Percentiles rank a stretch among this genome's conserved stretches.
These are phyloP conservation scores for Aurelia aurita complex sp. Pacific DNA, from an alignment of 30 jellyfish, hydroid and myxozoan species.

Conservation along the genomic window DNA sequence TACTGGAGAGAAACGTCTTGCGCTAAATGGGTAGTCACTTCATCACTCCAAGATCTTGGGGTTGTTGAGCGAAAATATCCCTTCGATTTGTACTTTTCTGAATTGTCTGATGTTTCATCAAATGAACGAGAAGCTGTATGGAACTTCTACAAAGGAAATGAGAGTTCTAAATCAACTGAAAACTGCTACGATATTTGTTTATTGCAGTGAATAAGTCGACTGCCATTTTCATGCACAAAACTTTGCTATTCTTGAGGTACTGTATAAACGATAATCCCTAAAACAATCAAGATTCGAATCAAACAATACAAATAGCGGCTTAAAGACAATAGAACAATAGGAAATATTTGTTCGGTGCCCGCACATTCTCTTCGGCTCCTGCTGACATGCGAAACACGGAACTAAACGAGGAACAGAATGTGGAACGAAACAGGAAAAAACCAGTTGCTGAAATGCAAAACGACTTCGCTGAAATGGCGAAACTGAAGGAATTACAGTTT, in stretches of 20 bases:
- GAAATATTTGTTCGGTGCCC: no score
- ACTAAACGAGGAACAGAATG: not conserved
- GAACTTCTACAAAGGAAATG: slow-evolving; percentile 4
- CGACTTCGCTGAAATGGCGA: no score
- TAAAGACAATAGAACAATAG: not conserved
- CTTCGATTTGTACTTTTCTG: not conserved
- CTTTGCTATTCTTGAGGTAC: no score
- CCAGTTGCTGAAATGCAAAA: not conserved
- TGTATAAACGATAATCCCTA: not conserved
- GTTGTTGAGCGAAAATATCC: slow-evolving; percentile 11
- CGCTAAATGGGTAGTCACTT: slow-evolving; percentile 5
- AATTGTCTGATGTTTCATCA: slow-evolving; percentile 25
- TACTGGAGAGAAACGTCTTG: slow-evolving; percentile 17
- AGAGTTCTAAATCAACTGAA: no score
- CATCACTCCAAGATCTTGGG: slow-evolving; percentile 45
- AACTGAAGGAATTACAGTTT: no score
- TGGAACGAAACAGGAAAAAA: not conserved
- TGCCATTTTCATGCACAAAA: no score
- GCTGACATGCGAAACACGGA: no score
- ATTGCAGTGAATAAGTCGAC: no score
- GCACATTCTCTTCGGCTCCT: no score
- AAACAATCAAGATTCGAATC: not conserved
- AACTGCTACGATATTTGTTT: no score
- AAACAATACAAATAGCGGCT: not conserved
- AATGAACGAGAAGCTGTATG: slow-evolving; percentile 30